Conservation (phyloP, 2,113 vertebrate species). For the Pelmatolapia mariae region DNA sequence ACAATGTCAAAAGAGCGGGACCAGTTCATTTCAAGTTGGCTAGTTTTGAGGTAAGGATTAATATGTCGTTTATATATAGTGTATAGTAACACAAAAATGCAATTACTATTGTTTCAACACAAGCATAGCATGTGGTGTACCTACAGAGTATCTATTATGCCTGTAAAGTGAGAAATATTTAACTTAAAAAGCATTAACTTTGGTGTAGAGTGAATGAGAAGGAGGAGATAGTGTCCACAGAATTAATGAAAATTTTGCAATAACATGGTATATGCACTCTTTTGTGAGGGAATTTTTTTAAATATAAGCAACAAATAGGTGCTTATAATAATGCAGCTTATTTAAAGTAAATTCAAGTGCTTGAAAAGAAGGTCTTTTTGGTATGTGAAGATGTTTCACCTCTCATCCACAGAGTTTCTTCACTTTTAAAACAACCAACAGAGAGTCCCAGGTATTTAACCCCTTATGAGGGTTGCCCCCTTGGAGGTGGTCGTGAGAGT, state of each 20-base stretch:
- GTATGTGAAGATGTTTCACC: neutral
- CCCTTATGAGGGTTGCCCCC: neutral
- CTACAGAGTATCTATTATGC: neutral
- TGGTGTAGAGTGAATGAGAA: neutral
- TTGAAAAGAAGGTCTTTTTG: neutral
- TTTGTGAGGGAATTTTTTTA: neutral
- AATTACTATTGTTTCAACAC: neutral
- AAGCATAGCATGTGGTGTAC: neutral
- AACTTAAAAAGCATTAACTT: neutral
- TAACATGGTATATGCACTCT: neutral
- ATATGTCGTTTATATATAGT: neutral
- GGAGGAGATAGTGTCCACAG: neutral
- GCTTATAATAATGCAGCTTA: neutral
- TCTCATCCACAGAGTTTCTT: neutral
- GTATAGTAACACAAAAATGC: neutral
- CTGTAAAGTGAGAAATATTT: neutral
- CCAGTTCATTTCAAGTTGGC: constrained; percentile 37
- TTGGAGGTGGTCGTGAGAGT: neutral
- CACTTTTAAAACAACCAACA: neutral
- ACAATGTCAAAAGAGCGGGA: constrained; percentile 62
- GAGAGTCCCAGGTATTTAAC: neutral
- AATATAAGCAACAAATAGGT: neutral
- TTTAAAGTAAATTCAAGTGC: neutral
- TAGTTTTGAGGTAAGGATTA: constrained; percentile 27
- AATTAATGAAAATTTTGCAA: neutral